Evolutionary conservation across 2,797 vertebrate genomes (phyloP).

Genomic region (Intellagama lesueurii): DNA sequence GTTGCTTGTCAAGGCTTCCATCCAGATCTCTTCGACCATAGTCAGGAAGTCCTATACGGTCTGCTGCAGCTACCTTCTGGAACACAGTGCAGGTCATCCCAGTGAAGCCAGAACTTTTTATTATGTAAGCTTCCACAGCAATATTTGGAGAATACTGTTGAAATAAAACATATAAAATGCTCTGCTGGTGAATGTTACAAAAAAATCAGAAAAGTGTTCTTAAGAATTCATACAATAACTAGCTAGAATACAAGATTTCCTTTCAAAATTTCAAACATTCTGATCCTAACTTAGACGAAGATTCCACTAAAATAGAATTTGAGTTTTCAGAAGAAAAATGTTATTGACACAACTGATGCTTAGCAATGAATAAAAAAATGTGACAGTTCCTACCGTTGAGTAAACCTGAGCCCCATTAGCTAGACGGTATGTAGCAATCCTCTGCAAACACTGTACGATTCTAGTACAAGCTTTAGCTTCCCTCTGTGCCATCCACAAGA

Average conservation of each 20-base stretch:
- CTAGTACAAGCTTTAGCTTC: constrained; percentile 93
- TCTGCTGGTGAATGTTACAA: background rate
- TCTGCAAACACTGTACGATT: constrained; percentile 91
- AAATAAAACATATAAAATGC: constrained; percentile 32
- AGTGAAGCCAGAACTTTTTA: constrained; percentile 89
- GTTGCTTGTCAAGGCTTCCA: constrained; percentile 88
- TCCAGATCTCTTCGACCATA: constrained; percentile 83
- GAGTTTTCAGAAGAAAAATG: constrained; percentile 34
- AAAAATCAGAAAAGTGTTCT: constrained; percentile 28
- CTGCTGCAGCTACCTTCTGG: constrained; percentile 86
- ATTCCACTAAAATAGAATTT: background rate
- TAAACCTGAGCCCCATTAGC: constrained; percentile 89
- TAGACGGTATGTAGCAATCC: constrained; percentile 87
- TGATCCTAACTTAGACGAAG: background rate
- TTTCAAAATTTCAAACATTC: constrained; percentile 28
- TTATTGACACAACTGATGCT: constrained; percentile 9
- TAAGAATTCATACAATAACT: constrained; percentile 21
- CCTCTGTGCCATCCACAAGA: constrained; percentile 94
- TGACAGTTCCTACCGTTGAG: constrained; percentile 85
- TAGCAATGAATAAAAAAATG: background rate
- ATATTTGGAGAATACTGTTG: constrained; percentile 94
- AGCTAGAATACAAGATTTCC: background rate
- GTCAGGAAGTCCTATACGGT: constrained; percentile 83
- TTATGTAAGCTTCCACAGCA: constrained; percentile 91
- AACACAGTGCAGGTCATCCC: constrained; percentile 97